Conservation (phyloP, 2,113 vertebrate genomes). For the Lota lota region DNA sequence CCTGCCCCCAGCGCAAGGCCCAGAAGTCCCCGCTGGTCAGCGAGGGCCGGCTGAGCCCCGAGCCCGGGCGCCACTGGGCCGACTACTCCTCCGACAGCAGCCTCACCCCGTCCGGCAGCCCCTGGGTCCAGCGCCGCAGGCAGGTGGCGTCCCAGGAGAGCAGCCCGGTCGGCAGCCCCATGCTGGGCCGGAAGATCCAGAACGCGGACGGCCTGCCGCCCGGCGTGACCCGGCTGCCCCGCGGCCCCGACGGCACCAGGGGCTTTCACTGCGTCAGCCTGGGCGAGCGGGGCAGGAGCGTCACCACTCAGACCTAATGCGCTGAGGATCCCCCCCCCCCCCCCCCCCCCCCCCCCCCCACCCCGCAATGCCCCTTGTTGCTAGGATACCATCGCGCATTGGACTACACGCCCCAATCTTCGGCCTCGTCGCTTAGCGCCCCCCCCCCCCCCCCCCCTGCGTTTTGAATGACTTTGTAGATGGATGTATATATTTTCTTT, state of each 20-base stretch:
- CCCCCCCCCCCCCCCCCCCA: conserved; percentile 10
- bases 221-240: conserved; percentile 85
- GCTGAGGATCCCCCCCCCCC: conserved; percentile 2
- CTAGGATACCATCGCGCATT: conserved; percentile 3
- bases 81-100: conserved; percentile 97
- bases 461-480: conserved; percentile 39
- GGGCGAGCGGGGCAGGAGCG: conserved; percentile 72
- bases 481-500: conserved; percentile 51
- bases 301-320: conserved; percentile 70
- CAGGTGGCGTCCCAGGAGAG: conserved; percentile 86
- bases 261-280: conserved; percentile 80
- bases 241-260: conserved; percentile 88
- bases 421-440: conserved; percentile 22
- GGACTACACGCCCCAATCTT: conserved; percentile 29
- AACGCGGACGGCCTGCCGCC: conserved; percentile 84
- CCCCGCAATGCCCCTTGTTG: background rate
- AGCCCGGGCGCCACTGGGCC: conserved; percentile 76
- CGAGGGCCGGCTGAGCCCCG: conserved; percentile 74
- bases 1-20: conserved; percentile 82
- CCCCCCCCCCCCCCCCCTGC: conserved; percentile 17
- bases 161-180: conserved; percentile 84
- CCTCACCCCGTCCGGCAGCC: conserved; percentile 89
- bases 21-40: conserved; percentile 83
- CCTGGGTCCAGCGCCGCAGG: conserved; percentile 92
- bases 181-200: conserved; percentile 85